Conservation (phyloP, 2,797 vertebrate species). For the Phalloptychus januarius region DNA sequence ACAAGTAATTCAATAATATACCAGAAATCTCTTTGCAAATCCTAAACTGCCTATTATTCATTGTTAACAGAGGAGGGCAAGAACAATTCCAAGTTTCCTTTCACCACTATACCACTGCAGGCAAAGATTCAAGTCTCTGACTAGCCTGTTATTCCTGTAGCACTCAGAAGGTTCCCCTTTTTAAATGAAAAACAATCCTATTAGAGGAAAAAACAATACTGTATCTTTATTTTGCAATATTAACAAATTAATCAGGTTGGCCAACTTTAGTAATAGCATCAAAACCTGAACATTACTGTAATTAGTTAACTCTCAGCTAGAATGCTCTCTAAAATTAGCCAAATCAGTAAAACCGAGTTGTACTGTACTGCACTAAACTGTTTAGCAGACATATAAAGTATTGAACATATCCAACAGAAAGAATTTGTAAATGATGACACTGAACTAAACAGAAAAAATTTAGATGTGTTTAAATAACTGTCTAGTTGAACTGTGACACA, state of each 20-base stretch:
- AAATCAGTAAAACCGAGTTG: not conserved
- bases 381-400: not conserved
- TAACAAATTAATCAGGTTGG: not conserved
- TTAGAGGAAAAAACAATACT: not conserved
- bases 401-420: not conserved
- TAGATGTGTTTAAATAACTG: not conserved
- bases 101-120: not conserved
- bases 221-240: not conserved
- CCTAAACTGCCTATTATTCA: constrained; percentile 1
- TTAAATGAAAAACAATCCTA: not conserved
- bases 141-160: not conserved
- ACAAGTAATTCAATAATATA: not conserved
- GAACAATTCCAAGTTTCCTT: not conserved
- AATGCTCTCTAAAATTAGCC: not conserved
- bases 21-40: not conserved
- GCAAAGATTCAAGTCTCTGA: not conserved
- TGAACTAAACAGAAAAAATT: not conserved
- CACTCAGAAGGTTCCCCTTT: not conserved
- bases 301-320: not conserved
- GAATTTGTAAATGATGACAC: not conserved
- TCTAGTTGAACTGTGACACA: not conserved
- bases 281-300: not conserved
- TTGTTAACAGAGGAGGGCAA: constrained; percentile 3
- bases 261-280: not conserved
- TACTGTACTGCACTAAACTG: not conserved